These are phyloP conservation scores for Cybosia mesomella DNA, from an alignment of 2,888 invertebrate genomes.

Conservation along the genomic window DNA sequence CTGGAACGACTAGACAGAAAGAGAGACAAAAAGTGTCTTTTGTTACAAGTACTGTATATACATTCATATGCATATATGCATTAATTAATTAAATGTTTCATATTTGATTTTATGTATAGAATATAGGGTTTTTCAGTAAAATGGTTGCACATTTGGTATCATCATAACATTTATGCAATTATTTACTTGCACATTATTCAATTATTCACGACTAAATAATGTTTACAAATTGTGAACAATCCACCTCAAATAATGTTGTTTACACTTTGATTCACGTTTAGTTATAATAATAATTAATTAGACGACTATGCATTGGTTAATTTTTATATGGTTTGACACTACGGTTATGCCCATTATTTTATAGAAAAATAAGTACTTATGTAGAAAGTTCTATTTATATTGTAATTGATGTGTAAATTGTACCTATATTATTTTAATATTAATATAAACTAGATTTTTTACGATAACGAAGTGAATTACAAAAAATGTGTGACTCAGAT, in stretches of 20 bases:
- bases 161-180: not conserved
- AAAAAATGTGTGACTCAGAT: not conserved
- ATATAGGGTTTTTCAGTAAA: no score
- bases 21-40: no score
- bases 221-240: constrained; percentile 2
- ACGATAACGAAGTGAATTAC: no score
- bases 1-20: no score
- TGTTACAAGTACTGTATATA: no score
- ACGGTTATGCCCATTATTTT: constrained; percentile 21
- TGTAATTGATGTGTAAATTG: not conserved
- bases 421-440: not conserved
- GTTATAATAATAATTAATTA: constrained; percentile 21
- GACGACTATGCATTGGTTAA: not conserved
- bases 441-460: not conserved
- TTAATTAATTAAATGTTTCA: no score
- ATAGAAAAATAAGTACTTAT: not conserved
- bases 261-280: not conserved
- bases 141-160: not conserved
- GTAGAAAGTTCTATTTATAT: not conserved
- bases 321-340: constrained; percentile 17
- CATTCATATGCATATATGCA: no score
- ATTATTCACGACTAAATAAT: not conserved
- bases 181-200: not conserved
- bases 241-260: not conserved
- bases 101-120: no score